A percentile compares a stretch with the other conserved stretches of the same genome.
Conservation (phyloP, 2,113 vertebrate genomes). For the Pteronura brasiliensis region DNA sequence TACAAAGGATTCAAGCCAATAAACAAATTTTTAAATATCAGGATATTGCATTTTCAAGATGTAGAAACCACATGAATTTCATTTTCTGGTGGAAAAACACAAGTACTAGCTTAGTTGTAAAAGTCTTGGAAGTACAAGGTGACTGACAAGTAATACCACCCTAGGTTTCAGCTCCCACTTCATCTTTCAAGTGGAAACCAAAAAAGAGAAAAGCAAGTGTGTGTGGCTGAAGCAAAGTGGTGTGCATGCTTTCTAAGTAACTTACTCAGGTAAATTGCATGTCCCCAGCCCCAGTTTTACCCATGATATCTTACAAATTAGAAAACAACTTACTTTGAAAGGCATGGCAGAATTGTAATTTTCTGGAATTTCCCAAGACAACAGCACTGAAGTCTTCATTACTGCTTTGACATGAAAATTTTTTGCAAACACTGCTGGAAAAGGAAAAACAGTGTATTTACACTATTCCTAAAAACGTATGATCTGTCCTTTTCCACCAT, state of each 20-base stretch:
- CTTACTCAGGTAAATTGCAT: background rate
- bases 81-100: background rate
- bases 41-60: background rate
- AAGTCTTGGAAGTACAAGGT: background rate
- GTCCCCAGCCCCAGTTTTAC: background rate
- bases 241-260: background rate
- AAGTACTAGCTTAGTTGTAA: background rate
- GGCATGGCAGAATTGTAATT: slow-evolving; percentile 99
- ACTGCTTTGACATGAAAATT: slow-evolving; percentile 99
- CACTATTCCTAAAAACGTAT: slow-evolving; percentile 82
- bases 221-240: background rate
- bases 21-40: background rate
- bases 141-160: background rate
- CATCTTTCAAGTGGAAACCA: background rate
- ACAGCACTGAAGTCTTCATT: slow-evolving; percentile 97
- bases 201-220: background rate
- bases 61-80: background rate
- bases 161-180: background rate
- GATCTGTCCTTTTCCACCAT: slow-evolving; percentile 52
- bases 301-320: background rate
- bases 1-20: slow-evolving; percentile 28
- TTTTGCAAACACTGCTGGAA: slow-evolving; percentile 99
- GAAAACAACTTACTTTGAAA: slow-evolving; percentile 92
- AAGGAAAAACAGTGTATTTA: slow-evolving; percentile 95
- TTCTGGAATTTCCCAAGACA: slow-evolving; percentile 99